Percentiles rank a stretch among this genome's conserved stretches.
These are phyloP conservation scores for Enteromius treurensis DNA, from an alignment of 2,797 vertebrate species.

Conservation along the genomic window DNA sequence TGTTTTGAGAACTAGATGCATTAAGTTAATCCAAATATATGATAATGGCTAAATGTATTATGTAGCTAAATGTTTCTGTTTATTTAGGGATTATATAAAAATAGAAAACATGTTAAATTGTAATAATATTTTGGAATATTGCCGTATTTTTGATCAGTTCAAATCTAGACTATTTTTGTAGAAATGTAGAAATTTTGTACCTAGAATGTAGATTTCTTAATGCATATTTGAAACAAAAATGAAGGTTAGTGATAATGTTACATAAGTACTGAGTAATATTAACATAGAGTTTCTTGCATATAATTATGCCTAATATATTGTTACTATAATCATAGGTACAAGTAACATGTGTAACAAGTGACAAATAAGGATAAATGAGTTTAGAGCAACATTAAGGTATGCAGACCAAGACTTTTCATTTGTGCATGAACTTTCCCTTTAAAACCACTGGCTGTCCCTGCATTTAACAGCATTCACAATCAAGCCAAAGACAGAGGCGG, in stretches of 20 bases:
- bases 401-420: neutral
- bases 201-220: neutral
- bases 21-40: neutral
- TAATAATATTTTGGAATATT: neutral
- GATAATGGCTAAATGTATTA: neutral
- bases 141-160: neutral
- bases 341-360: neutral
- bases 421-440: conserved; percentile 2
- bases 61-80: neutral
- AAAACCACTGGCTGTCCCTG: neutral
- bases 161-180: neutral
- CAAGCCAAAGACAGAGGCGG: conserved; percentile 11
- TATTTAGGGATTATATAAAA: neutral
- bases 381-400: neutral
- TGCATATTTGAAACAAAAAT: neutral
- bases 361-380: neutral
- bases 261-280: neutral
- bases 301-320: neutral
- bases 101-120: conserved; percentile 6
- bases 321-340: neutral
- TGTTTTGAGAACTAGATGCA: neutral
- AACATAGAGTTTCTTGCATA: neutral
- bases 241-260: neutral
- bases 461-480: neutral
- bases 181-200: too few relatives aligned